Conservation (phyloP, 2,113 vertebrate genomes). For the Leptobrachium ailaonicum region DNA sequence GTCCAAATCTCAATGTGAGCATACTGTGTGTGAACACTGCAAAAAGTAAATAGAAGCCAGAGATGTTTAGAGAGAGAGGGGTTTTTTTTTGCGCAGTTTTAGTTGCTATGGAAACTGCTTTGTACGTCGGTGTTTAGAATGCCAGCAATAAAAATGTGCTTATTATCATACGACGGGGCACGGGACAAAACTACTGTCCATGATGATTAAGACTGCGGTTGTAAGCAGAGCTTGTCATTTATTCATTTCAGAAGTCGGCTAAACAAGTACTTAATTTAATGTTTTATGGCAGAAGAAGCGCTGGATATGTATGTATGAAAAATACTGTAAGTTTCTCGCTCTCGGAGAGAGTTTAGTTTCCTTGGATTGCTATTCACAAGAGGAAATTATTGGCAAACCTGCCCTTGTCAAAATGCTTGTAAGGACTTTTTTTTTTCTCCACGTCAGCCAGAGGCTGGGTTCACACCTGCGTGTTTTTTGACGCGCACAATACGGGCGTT, state of each 20-base stretch:
- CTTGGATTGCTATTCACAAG: too few species aligned
- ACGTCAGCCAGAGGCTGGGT: too few species aligned
- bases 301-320: not conserved
- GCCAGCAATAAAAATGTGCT: not conserved
- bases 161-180: not conserved
- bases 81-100: conserved; percentile 17
- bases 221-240: not conserved
- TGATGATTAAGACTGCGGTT: conserved; percentile 3
- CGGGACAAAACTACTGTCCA: not conserved
- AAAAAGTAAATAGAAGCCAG: conserved; percentile 41
- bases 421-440: too few species aligned
- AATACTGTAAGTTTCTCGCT: too few species aligned
- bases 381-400: too few species aligned
- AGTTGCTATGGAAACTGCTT: conserved; percentile 44
- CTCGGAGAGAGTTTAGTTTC: too few species aligned
- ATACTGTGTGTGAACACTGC: conserved; percentile 17
- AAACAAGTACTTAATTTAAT: not conserved
- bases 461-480: too few species aligned
- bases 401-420: too few species aligned
- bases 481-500: too few species aligned
- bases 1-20: conserved; percentile 37
- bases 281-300: not conserved
- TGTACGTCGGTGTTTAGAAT: conserved; percentile 12
- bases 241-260: not conserved
- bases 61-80: not conserved